A percentile compares a stretch with the other conserved stretches of the same genome.
These are phyloP conservation scores for Hirtodrosophila histrioides DNA, from an alignment of 2,888 invertebrate species.

Conservation along the genomic window DNA sequence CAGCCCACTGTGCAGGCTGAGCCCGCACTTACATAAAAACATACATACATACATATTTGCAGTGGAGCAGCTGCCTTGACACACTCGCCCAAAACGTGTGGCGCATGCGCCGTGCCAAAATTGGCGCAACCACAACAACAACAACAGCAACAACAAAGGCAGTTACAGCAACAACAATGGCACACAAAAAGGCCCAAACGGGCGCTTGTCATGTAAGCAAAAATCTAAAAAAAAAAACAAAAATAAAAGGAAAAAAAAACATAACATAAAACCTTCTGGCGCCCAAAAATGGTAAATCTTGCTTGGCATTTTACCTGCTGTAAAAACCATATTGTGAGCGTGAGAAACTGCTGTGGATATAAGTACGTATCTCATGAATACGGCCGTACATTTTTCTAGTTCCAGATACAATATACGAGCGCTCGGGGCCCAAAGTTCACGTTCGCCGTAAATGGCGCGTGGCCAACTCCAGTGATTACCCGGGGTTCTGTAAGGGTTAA, in stretches of 20 bases:
- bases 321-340: conserved; percentile 72
- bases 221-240: conserved; percentile 28
- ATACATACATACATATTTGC: conserved; percentile 14
- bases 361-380: conserved; percentile 20
- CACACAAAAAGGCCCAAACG: conserved; percentile 39
- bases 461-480: conserved; percentile 35
- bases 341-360: conserved; percentile 71
- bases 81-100: conserved; percentile 79
- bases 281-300: conserved; percentile 76
- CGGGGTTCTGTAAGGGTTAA: conserved; percentile 50
- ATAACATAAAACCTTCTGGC: conserved; percentile 67
- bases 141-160: conserved; percentile 22
- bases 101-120: conserved; percentile 71
- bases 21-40: conserved; percentile 19
- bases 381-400: conserved; percentile 2
- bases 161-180: conserved; percentile 10
- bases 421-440: conserved; percentile 60
- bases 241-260: conserved; percentile 25
- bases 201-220: conserved; percentile 56
- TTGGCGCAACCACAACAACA: conserved; percentile 32
- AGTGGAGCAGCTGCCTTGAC: conserved; percentile 58
- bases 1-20: conserved; percentile 41
- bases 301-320: conserved; percentile 62
- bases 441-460: conserved; percentile 51
- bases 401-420: conserved; percentile 27